These are phyloP conservation scores for Scaptomyza tumidula DNA, from an alignment of 2,888 invertebrate genomes.

Conservation along the genomic window DNA sequence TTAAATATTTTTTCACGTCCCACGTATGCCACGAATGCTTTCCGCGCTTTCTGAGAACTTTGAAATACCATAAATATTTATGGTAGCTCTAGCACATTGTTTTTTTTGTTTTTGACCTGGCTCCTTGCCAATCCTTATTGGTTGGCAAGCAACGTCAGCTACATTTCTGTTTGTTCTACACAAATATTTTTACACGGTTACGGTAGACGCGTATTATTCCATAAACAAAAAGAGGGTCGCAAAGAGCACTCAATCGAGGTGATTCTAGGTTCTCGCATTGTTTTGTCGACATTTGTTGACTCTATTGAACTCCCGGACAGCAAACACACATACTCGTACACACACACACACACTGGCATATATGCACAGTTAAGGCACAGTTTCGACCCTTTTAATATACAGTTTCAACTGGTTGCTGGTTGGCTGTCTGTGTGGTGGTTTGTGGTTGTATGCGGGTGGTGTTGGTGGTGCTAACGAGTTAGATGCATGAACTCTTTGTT, in stretches of 20 bases:
- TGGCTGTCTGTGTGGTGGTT: not conserved
- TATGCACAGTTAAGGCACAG: conserved; percentile 21
- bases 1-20: not conserved
- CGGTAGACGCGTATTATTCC: not conserved
- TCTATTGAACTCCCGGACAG: conserved; percentile 39
- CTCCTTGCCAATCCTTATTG: not conserved
- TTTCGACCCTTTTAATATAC: conserved; percentile 40
- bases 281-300: conserved; percentile 41
- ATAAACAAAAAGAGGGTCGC: not conserved
- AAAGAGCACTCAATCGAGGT: not conserved
- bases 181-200: conserved; percentile 23
- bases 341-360: conserved; percentile 9
- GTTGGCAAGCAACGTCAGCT: not conserved
- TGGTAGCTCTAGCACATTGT: conserved; percentile 8
- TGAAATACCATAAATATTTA: conserved; percentile 12
- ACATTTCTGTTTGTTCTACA: conserved; percentile 19
- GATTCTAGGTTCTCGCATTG: conserved; percentile 9
- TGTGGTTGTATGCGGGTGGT: not conserved
- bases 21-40: not conserved
- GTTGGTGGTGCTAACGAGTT: conserved; percentile 38
- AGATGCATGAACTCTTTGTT: conserved; percentile 45
- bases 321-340: not conserved
- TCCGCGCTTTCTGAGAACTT: not conserved
- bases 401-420: conserved; percentile 11
- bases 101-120: not conserved